A percentile compares a stretch with the other conserved stretches of the same genome.
These are phyloP conservation scores for Scaptomyza pallida DNA, from an alignment of 1,140 invertebrate species.

Conservation along the genomic window DNA sequence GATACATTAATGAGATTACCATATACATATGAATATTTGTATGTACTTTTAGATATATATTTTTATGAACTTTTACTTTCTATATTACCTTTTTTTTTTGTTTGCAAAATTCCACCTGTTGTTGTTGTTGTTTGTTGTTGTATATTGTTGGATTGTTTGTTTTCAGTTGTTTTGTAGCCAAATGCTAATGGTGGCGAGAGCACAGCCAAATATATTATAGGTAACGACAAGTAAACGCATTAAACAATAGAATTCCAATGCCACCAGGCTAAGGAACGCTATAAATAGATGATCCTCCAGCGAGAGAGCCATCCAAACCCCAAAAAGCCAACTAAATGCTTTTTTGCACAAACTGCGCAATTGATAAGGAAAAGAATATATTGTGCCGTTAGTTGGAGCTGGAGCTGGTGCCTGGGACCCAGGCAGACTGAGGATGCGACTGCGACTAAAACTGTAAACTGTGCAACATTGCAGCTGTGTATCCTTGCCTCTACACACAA, in stretches of 20 bases:
- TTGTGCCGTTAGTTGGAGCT: neutral
- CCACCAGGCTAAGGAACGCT: conserved; percentile 5
- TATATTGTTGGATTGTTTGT: conserved; percentile 1
- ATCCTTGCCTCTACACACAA: conserved; percentile 26
- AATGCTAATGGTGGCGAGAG: conserved; percentile 6
- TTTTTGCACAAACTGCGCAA: conserved; percentile 11
- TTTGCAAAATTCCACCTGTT: too few species aligned
- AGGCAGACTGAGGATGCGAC: conserved; percentile 26
- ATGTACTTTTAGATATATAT: too few species aligned
- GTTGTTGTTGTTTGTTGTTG: conserved; percentile 9
- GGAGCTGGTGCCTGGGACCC: conserved; percentile 1
- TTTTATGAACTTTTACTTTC: neutral
- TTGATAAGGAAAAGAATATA: neutral
- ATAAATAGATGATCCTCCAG: conserved; percentile 17
- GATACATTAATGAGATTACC: neutral
- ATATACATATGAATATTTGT: neutral
- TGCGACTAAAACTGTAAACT: conserved; percentile 25
- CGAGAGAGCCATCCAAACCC: conserved; percentile 19
- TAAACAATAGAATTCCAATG: conserved; percentile 27
- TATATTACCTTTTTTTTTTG: neutral
- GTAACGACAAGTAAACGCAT: conserved; percentile 6
- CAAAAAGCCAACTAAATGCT: neutral
- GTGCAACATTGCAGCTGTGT: conserved; percentile 25
- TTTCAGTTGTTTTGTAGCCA: conserved; percentile 1
- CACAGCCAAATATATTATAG: conserved; percentile 7